phyloP scores from a whole-genome alignment of 2,113 vertebrate species.

The Conger conger region DNA sequence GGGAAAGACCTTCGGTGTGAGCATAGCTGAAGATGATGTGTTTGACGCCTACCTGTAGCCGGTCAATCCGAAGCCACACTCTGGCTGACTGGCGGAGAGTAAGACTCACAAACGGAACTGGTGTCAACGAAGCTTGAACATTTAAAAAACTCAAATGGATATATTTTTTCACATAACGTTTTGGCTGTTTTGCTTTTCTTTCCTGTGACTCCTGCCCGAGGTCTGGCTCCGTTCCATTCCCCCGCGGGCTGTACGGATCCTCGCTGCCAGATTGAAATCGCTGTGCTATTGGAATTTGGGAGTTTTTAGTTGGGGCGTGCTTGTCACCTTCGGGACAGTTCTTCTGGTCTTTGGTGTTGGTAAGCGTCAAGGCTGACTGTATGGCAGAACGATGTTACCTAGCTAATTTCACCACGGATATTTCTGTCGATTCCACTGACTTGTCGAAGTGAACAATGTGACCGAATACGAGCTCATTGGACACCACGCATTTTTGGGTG shows the following conservation, averaged over 20 bases:
- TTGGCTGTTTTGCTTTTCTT: constrained; percentile 14
- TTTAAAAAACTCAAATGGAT: neutral
- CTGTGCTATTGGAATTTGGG: constrained; percentile 45
- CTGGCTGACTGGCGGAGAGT: constrained; percentile 18
- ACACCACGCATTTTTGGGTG: constrained; percentile 53
- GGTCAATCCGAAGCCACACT: constrained; percentile 3
- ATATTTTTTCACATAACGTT: constrained; percentile 19
- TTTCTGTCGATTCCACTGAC: constrained; percentile 62
- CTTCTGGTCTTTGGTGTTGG: constrained; percentile 52
- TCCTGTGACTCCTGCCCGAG: constrained; percentile 5
- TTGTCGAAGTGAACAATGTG: constrained; percentile 62
- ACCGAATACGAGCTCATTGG: constrained; percentile 46
- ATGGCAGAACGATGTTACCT: constrained; percentile 58
- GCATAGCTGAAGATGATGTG: constrained; percentile 16
- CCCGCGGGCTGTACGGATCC: constrained; percentile 33
- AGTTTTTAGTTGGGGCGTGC: constrained; percentile 47
- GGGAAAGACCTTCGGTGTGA: constrained; percentile 30
- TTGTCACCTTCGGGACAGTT: constrained; percentile 47
- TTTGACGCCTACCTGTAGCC: constrained; percentile 35
- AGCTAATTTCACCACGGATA: constrained; percentile 64
- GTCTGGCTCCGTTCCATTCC: constrained; percentile 42
- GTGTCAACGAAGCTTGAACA: neutral
- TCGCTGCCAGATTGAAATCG: constrained; percentile 37
- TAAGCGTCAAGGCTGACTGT: constrained; percentile 49
- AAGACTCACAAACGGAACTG: constrained; percentile 5